Conservation (phyloP, 1,140 invertebrate species). For the Eupeodes corollae region DNA sequence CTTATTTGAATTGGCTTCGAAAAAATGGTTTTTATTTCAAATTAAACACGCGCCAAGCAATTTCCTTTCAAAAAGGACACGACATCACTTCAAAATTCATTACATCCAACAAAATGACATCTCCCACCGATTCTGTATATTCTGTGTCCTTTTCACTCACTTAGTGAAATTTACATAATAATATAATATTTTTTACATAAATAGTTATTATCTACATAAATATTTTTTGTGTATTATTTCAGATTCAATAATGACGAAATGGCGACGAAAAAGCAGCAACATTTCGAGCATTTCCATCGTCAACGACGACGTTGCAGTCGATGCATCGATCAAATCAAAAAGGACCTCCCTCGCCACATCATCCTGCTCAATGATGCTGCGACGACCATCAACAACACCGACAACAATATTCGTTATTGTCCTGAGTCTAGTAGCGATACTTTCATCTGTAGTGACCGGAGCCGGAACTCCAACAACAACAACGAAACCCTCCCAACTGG, state of each 20-base stretch:
- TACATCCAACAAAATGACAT: too few relatives aligned
- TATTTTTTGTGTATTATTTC: background rate
- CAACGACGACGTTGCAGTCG: background rate
- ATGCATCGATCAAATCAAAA: background rate
- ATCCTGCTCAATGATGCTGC: too few relatives aligned
- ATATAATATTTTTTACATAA: background rate
- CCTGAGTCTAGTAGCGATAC: background rate
- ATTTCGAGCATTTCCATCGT: background rate
- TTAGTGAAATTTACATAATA: too few relatives aligned
- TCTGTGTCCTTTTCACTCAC: too few relatives aligned
- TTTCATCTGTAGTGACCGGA: background rate
- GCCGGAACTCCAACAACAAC: background rate
- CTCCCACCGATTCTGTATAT: too few relatives aligned
- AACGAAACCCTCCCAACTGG: background rate
- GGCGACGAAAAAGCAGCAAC: background rate
- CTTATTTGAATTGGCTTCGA: too few relatives aligned
- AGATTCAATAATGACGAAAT: background rate
- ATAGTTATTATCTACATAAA: too few relatives aligned
- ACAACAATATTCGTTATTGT: background rate
- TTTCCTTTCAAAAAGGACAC: too few relatives aligned
- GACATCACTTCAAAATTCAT: too few relatives aligned
- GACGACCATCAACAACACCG: conserved; percentile 4
- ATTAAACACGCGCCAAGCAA: too few relatives aligned
- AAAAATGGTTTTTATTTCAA: too few relatives aligned
- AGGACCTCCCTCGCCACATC: conserved; percentile 1